phyloP scores from a whole-genome alignment of 2,113 vertebrate genomes.

The Anthoscopus minutus region DNA sequence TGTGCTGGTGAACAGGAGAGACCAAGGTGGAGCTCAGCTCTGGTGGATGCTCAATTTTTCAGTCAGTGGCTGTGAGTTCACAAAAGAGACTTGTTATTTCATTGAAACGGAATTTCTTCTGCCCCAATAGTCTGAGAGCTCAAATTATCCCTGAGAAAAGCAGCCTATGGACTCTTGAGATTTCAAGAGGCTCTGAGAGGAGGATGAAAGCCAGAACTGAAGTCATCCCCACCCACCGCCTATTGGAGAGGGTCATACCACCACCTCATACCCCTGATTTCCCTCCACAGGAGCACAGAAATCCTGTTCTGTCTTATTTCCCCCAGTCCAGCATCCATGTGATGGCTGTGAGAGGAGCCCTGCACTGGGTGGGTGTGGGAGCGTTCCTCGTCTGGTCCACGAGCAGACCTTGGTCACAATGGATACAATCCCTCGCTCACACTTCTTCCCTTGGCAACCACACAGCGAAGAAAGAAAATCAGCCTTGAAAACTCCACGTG shows the following conservation, averaged over 20 bases:
- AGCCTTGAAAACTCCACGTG: background rate
- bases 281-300: background rate
- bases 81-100: background rate
- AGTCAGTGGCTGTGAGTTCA: background rate
- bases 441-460: background rate
- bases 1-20: background rate
- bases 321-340: fast-evolving
- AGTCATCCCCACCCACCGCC: background rate
- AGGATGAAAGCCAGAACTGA: background rate
- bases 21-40: background rate
- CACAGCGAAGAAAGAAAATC: background rate
- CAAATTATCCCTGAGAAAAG: background rate
- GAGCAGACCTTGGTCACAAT: fast-evolving
- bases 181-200: background rate
- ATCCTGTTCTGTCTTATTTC: background rate
- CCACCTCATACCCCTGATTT: fast-evolving
- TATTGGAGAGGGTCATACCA: background rate
- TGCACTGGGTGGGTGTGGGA: fast-evolving
- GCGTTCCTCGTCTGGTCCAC: fast-evolving
- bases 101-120: background rate
- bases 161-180: background rate
- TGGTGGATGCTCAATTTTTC: background rate
- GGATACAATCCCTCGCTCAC: background rate
- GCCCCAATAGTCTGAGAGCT: background rate
- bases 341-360: background rate